Percentiles rank a stretch among this genome's conserved stretches.
phyloP scores from a whole-genome alignment of 2,797 vertebrate genomes.

The Trachurus trachurus region DNA sequence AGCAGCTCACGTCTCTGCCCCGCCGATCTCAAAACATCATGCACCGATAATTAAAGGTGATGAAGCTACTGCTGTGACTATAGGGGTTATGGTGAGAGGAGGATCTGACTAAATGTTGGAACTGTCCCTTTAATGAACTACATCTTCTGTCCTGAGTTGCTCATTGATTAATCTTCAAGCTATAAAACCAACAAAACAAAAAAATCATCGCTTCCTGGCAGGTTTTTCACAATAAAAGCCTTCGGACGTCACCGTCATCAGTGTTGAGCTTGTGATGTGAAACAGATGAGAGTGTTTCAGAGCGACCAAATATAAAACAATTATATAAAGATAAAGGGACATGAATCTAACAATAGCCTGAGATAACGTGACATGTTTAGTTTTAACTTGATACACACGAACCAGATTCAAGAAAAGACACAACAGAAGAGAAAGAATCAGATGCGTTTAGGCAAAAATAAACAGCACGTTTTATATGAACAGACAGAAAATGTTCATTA shows the following conservation, averaged over 20 bases:
- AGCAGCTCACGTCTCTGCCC: no score
- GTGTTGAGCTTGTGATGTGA: background rate
- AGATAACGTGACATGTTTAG: no score
- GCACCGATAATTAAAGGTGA: no score
- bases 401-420: background rate
- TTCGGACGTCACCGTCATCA: background rate
- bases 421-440: background rate
- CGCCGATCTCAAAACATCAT: no score
- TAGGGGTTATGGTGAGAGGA: no score
- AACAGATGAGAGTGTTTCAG: background rate
- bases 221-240: background rate
- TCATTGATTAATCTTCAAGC: no score
- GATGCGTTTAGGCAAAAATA: slow-evolving; percentile 17
- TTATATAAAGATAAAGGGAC: background rate
- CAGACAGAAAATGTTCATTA: slow-evolving; percentile 11
- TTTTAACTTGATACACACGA: background rate
- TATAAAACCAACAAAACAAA: background rate
- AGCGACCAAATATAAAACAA: background rate
- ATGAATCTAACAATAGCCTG: no score
- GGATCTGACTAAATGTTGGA: no score
- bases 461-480: slow-evolving; percentile 31
- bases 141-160: no score
- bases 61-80: no score
- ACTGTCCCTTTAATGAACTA: background rate
- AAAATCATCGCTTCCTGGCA: background rate